Evolutionary conservation across 1,140 invertebrate genomes (phyloP), one percentile per base, ranked within the genome.

Genomic region (Cepaea nemoralis): DNA sequence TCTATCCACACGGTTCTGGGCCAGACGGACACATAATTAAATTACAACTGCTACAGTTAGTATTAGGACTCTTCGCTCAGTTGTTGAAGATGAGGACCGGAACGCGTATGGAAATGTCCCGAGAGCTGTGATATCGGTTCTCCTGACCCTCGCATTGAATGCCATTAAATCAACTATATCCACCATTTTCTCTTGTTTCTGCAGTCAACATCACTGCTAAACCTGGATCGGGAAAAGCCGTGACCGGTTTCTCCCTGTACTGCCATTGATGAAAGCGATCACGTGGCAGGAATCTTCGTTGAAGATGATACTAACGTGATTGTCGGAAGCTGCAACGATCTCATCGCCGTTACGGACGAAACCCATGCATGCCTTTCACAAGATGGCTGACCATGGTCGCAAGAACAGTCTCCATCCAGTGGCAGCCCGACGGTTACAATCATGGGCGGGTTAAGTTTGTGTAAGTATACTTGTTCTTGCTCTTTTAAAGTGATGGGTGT

Each of bases 191-290:
- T 16, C 14, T 45, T 48, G 8, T 19, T 10, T 22, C 69, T 10
- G 5, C 40, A 75, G 73, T 75, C 6, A 55, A 75, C n/a, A 75
- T 75, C 37, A 75, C 40, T 6, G 73, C 73, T 27, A 75, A 45
- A 6, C n/a, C 24, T 3, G 40, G 48, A 8, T 45, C 37, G 14
- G 73, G 33, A 8, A 33, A n/a, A 12, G 6, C 73, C 27, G 73
- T 75, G 6, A 75, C 73, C 42, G 73, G 73, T 6, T 75, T 75
- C 73, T 75, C 73, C 10, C 27, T 55, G 22, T 75, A 75, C 73
- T n/a, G 73, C 73, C 42, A 39, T 75, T 8, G 73, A 75, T 39
- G 40, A 75, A 31, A 24, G 3, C 37, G 24, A 31, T 12, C 22
- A 45, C 16, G 73, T 75, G 39, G 73, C 73, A 33, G 73, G 73